Evolutionary conservation across 2,888 invertebrate species (phyloP), one percentile per base, ranked within the genome.

Genomic region (Phyllotreta striolata): DNA sequence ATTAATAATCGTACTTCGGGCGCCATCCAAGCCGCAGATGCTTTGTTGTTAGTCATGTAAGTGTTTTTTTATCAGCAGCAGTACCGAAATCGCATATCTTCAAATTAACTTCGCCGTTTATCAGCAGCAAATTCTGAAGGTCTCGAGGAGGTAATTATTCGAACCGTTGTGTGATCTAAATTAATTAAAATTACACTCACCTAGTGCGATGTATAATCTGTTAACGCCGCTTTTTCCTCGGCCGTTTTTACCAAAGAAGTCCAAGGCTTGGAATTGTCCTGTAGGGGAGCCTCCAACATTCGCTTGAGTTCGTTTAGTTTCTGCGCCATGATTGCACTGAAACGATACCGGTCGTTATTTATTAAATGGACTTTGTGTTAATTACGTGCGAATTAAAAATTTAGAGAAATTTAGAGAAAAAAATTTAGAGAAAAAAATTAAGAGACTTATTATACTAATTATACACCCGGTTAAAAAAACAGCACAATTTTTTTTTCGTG

Each of bases 91-190:
- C n/a, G n/a, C n/a, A n/a, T n/a, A n/a, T n/a, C n/a, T n/a, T n/a
- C n/a, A n/a, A n/a, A 99, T 43, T 87, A 70, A 91, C 90, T 6
- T 94, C 93, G 55, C 92, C 91, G 78, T 91, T 88, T 54, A 96
- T 90, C 57, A 99, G 85, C 62, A 99, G 84, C 65, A 99, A 81
- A 82, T 95, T 95, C 2, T 94, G 92, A 52, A 52, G 52, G 52
- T 52, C 52, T 24, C 24, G 5, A 41, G 10, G 41, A 41, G 5
- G 37, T 51, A 1, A 9, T 35, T 51, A 49, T 24, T n/a, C 13
- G 39, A 14, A 55, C 5, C 24, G 43, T 34, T 34, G 43, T n/a
- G 3, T 55, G n/a, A n/a, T n/a, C n/a, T n/a, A n/a, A n/a, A n/a
- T 55, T 12, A 37, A 37, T 44, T 43, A n/a, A n/a, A 6, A 34